These are phyloP conservation scores for Ciconia boyciana DNA, from an alignment of 2,113 vertebrate genomes.

Conservation along the genomic window DNA sequence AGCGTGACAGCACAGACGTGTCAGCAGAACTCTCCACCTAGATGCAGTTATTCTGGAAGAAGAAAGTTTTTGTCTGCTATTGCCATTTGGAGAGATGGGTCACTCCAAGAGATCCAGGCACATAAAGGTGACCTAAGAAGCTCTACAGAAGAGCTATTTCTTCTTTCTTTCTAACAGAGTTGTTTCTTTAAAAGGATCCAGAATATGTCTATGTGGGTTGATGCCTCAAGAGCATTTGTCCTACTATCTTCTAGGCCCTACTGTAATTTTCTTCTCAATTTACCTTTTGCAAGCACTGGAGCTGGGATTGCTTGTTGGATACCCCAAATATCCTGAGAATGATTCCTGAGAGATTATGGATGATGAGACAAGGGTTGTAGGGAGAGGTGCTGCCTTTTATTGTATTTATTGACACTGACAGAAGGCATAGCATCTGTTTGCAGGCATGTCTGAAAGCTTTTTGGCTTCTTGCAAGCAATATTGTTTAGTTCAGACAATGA, in stretches of 20 bases:
- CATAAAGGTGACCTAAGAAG: background rate
- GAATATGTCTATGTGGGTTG: rapidly evolving
- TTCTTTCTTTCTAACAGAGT: background rate
- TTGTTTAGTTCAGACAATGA: background rate
- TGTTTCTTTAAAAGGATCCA: background rate
- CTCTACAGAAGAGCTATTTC: background rate
- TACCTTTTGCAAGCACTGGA: background rate
- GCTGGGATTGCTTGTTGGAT: background rate
- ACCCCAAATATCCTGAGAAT: background rate
- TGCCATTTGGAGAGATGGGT: background rate
- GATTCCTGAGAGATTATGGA: background rate
- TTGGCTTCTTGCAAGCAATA: background rate
- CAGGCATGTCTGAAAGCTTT: background rate
- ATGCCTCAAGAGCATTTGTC: background rate
- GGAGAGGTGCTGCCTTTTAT: background rate
- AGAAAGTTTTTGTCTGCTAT: background rate
- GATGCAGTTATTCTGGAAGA: background rate
- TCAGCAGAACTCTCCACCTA: background rate
- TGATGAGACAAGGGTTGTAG: background rate
- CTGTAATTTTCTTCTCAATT: background rate
- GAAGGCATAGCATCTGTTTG: background rate
- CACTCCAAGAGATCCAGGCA: background rate
- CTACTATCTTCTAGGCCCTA: background rate
- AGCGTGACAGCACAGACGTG: rapidly evolving
- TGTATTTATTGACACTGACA: background rate